A percentile compares a stretch with the other conserved stretches of the same genome.
Evolutionary conservation across 1,140 invertebrate species (phyloP).

Genomic region (Nylanderia fulva): DNA sequence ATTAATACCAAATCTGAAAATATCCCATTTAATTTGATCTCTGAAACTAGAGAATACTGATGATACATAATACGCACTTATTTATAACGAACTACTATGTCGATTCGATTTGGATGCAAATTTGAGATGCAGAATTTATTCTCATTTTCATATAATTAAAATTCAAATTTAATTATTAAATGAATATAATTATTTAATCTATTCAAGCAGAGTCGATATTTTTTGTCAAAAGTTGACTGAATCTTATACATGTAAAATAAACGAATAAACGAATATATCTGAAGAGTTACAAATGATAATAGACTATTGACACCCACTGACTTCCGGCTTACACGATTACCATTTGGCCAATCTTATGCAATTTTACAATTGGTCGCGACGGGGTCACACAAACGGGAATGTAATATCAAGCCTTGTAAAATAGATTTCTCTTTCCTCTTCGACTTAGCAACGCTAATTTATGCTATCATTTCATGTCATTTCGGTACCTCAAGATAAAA

Average conservation of each 20-base stretch:
- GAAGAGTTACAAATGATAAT: slow-evolving; percentile 25
- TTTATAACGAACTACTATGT: background rate
- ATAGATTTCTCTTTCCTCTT: slow-evolving; percentile 22
- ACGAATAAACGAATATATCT: background rate
- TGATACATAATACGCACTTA: background rate
- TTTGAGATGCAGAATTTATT: background rate
- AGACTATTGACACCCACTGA: slow-evolving; percentile 65
- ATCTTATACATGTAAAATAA: slow-evolving; percentile 15
- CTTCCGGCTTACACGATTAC: slow-evolving; percentile 60
- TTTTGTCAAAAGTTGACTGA: background rate
- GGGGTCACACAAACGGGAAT: slow-evolving; percentile 27
- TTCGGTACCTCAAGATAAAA: background rate
- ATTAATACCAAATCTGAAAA: background rate
- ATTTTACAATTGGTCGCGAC: slow-evolving; percentile 68
- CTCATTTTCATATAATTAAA: background rate
- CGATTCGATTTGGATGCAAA: background rate
- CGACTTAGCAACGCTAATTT: background rate
- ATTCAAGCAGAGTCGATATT: background rate
- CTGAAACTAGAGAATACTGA: background rate
- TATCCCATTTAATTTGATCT: background rate
- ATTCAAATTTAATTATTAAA: background rate
- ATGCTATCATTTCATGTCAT: background rate
- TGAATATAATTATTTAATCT: background rate
- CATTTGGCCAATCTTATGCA: slow-evolving; percentile 59
- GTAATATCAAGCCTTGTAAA: slow-evolving; percentile 42